Evolutionary conservation across 1,140 invertebrate genomes (phyloP), one percentile per base, ranked within the genome.

Genomic region (Drosophila albomicans): DNA sequence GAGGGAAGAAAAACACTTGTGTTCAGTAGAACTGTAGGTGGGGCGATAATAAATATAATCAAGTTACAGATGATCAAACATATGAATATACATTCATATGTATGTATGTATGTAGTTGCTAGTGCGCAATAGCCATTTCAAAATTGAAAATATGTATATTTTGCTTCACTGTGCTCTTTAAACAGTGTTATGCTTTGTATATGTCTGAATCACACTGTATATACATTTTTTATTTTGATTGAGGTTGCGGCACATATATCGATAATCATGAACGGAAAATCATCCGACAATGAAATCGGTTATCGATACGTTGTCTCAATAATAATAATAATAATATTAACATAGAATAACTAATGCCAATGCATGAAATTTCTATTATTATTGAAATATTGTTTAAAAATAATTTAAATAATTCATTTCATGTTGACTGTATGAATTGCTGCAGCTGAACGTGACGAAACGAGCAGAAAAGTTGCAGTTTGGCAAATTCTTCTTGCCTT

Each of bases 71-170:
- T 52, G 11, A 10, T 7, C 11, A 13, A 38, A 45, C 25, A 15
- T 20, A 35, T 51, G 16, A 11, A 43, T 51, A 35, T n/a, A 30
- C 3, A 13, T n/a, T 52, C 25, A 30, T 41, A n/a, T 41, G 30
- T 16, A 16, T 8, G 16, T 43, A 16, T 5, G 35, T 45, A 54
- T 8, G 46, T 38, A 25, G 20, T 25, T 8, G 15, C 15, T 56
- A 45, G 49, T 58, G 63, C 63, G 64, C 56, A 73, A 61, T 67
- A 73, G 48, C 10, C 25, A 11, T 35, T 43, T 16, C 8, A 41
- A 48, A 46, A 15, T 25, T 11, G 25, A 63, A 11, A 30, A 35
- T 45, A 38, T 2, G 20, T 7, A 35, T 52, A 13, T 62, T 56
- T 68, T 41, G 41, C n/a, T 8, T 16, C 56, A 68, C 64, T 68